Conservation (phyloP, 2,888 invertebrate genomes). For the Machimus atricapillus region DNA sequence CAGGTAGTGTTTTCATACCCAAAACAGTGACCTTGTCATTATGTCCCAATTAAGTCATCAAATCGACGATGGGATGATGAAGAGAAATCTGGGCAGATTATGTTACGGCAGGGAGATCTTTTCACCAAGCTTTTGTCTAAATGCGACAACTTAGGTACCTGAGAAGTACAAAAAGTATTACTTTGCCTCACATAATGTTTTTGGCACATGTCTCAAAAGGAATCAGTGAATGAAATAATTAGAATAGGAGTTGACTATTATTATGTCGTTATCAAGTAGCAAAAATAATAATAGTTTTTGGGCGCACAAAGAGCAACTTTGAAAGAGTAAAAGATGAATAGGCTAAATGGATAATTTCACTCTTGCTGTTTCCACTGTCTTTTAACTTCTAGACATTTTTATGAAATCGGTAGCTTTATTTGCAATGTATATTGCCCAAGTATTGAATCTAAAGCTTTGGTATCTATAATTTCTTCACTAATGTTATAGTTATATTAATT, state of each 20-base stretch:
- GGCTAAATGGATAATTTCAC: not conserved
- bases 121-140: not conserved
- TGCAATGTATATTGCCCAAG: too few species aligned
- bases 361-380: not conserved
- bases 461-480: too few species aligned
- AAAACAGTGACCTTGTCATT: conserved; percentile 1
- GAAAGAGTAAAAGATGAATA: not conserved
- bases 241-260: not conserved
- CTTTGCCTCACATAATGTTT: not conserved
- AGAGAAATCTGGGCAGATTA: not conserved
- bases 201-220: not conserved
- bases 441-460: too few species aligned
- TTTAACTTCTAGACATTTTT: not conserved
- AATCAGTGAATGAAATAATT: not conserved
- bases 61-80: not conserved
- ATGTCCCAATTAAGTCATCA: not conserved
- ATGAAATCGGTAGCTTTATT: too few species aligned
- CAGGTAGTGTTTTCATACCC: not conserved
- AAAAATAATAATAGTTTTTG: not conserved
- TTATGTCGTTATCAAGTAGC: not conserved
- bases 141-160: not conserved
- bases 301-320: not conserved
- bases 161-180: not conserved
- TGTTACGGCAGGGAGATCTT: not conserved
- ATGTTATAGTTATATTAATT: too few species aligned